Evolutionary conservation across 2,797 vertebrate species (phyloP).

Genomic region (Anabacerthia variegaticeps): DNA sequence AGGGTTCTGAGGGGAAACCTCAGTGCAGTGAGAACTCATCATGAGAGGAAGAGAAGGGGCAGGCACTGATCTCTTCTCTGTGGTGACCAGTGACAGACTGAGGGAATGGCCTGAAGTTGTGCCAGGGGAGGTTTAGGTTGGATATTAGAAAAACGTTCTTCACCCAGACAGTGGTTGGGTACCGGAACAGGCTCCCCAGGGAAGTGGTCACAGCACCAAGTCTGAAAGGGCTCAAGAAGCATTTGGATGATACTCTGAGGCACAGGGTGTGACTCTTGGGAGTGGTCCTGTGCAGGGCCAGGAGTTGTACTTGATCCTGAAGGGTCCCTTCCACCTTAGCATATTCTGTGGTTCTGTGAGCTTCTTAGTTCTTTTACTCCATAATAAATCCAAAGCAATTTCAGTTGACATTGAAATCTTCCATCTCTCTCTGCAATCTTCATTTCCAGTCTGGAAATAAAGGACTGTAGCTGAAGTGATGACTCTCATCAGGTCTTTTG

Average conservation of each 20-base stretch:
- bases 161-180: not conserved
- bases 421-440: not conserved
- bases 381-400: not conserved
- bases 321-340: not conserved
- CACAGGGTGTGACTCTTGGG: not conserved
- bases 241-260: not conserved
- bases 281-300: not conserved
- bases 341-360: not conserved
- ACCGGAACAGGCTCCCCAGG: not conserved
- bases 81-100: not conserved
- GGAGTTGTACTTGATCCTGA: not conserved
- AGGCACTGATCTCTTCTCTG: not conserved
- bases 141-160: not conserved
- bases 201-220: not conserved
- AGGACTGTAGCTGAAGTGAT: not conserved
- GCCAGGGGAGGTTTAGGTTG: not conserved
- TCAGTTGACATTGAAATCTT: not conserved
- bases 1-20: not conserved
- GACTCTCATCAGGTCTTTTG: not conserved
- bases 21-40: not conserved
- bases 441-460: not conserved
- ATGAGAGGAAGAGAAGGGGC: no score
- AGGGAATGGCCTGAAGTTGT: not conserved
- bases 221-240: not conserved
- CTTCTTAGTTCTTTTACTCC: not conserved